Conservation (phyloP, 1,140 invertebrate species). For the Drosophila lini region DNA sequence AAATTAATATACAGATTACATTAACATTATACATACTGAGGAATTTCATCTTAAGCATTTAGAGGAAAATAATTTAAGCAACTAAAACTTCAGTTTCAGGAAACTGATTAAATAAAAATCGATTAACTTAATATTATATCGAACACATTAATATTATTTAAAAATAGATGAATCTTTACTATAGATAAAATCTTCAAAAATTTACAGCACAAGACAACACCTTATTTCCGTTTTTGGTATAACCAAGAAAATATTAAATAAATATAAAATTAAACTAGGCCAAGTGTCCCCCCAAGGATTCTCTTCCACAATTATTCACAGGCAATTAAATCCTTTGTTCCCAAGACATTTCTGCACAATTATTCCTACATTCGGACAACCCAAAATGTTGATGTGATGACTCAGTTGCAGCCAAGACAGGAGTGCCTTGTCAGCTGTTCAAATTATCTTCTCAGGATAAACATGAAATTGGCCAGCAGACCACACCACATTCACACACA, state of each 20-base stretch:
- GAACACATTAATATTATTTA: too few species aligned
- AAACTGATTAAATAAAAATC: too few species aligned
- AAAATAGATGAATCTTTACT: too few species aligned
- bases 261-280: background rate
- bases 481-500: conserved; percentile 41
- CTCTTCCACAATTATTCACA: background rate
- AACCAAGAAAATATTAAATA: background rate
- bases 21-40: too few species aligned
- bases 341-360: conserved; percentile 45
- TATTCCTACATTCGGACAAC: conserved; percentile 45
- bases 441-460: conserved; percentile 43
- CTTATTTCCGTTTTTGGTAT: background rate
- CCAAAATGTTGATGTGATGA: conserved; percentile 71
- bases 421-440: conserved; percentile 49
- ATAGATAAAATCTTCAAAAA: too few species aligned
- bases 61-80: too few species aligned
- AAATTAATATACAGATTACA: too few species aligned
- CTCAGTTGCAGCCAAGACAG: conserved; percentile 54
- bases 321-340: background rate
- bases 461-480: conserved; percentile 38
- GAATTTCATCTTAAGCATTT: too few species aligned
- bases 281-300: background rate
- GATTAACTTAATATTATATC: too few species aligned
- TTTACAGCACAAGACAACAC: background rate
- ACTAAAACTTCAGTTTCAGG: too few species aligned